phyloP scores from a whole-genome alignment of 2,113 vertebrate genomes.

The Passer domesticus region DNA sequence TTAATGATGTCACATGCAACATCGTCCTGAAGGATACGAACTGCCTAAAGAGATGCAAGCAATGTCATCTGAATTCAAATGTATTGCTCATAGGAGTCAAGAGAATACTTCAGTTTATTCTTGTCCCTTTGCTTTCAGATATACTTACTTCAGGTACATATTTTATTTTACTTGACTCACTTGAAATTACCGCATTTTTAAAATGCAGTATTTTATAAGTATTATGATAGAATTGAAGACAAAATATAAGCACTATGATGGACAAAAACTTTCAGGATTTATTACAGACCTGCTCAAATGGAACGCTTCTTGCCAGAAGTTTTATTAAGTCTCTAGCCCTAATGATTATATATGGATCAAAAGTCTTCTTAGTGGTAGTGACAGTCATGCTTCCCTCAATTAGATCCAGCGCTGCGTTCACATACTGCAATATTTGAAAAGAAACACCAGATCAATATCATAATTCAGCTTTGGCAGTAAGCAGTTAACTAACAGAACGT shows the following conservation, averaged over 20 bases:
- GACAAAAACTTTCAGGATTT: not conserved
- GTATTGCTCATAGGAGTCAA: not conserved
- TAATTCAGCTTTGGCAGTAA: not conserved
- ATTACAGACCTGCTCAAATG: conserved; percentile 90
- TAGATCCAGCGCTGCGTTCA: conserved; percentile 87
- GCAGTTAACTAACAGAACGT: not conserved
- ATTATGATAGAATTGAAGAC: not conserved
- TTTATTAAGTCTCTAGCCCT: conserved; percentile 95
- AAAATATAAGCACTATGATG: not conserved
- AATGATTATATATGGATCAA: conserved; percentile 90
- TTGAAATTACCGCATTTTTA: not conserved
- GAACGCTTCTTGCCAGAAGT: conserved; percentile 91
- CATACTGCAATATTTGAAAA: conserved; percentile 73
- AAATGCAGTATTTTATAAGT: rapidly evolving
- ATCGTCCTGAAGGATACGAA: conserved; percentile 92
- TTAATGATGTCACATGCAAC: conserved; percentile 97
- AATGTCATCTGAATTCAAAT: not conserved
- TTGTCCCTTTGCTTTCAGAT: not conserved
- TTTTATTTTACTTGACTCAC: not conserved
- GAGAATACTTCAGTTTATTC: not conserved
- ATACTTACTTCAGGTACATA: not conserved
- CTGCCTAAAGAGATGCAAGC: conserved; percentile 75
- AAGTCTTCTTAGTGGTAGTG: conserved; percentile 91
- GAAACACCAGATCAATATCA: not conserved
- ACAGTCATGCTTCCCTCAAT: conserved; percentile 97